Evolutionary conservation across 2,113 vertebrate species (phyloP).

Genomic region (Neogobius melanostomus): DNA sequence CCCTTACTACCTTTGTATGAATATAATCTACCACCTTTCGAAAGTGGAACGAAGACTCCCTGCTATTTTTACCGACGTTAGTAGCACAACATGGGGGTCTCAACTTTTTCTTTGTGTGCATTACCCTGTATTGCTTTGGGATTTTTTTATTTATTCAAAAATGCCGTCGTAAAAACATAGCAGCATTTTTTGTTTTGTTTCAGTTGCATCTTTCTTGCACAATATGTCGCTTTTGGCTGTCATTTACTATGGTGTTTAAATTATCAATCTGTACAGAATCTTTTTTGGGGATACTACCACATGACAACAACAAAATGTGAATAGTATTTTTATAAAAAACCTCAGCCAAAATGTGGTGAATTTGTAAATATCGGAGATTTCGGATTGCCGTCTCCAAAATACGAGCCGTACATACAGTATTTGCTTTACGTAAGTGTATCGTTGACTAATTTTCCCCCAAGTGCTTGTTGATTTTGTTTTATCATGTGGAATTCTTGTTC

Average conservation of each 20-base stretch:
- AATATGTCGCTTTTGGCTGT: slow-evolving; percentile 33
- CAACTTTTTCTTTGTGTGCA: slow-evolving; percentile 33
- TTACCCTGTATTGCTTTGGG: slow-evolving; percentile 16
- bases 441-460: slow-evolving; percentile 54
- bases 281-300: slow-evolving; percentile 68
- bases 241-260: slow-evolving; percentile 30
- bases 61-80: slow-evolving; percentile 42
- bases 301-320: slow-evolving; percentile 95
- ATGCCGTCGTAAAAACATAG: slow-evolving; percentile 22
- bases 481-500: slow-evolving; percentile 49
- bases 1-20: slow-evolving; percentile 40
- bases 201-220: slow-evolving; percentile 53
- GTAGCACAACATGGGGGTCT: slow-evolving; percentile 62
- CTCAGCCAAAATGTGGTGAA: slow-evolving; percentile 76
- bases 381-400: slow-evolving; percentile 54
- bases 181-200: background rate
- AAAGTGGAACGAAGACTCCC: slow-evolving; percentile 4
- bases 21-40: slow-evolving; percentile 26
- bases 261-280: slow-evolving; percentile 67
- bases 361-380: slow-evolving; percentile 88
- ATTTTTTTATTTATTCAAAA: slow-evolving; percentile 33
- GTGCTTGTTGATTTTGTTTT: slow-evolving; percentile 42
- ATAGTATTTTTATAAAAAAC: slow-evolving; percentile 99
- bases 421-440: slow-evolving; percentile 63
- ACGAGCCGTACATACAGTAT: slow-evolving; percentile 50